Base-by-base conservation (phyloP, 2,888 invertebrate species). In the Sympetrum striolatum region DNA sequence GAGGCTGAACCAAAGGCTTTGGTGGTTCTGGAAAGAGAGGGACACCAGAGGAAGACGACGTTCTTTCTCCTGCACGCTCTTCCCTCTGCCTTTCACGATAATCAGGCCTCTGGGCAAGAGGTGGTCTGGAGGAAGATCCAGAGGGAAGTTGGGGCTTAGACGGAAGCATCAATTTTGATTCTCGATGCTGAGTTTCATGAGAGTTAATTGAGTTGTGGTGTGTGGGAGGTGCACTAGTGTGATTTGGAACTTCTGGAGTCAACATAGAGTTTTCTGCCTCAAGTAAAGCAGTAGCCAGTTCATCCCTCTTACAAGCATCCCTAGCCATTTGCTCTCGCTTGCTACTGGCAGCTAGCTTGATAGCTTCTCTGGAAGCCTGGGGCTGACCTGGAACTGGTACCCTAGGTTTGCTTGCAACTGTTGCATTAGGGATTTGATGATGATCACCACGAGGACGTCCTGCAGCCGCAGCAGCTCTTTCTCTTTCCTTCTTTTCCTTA, bases 401-500 rank as follows among this genome's bases (percentile, higher is more conserved):
- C 10, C 35, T 60, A 37, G 35, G 86, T 64, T 86, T 86, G n/a
- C n/a, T n/a, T n/a, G n/a, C n/a, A 35, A 60, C 86, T 60, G 86
- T 64, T 22, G 86, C 60, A 39, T 64, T 86, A 64, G 86, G 86
- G 37, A 86, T 64, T 86, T 86, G 86, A 64, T 86, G 86, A n/a
- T 86, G 86, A 3, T 86, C 86, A 60, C 60, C 86, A 60, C 86
- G 86, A 39, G 86, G 86, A 18, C 86, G 86, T 25, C 86, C 86
- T 37, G 86, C 86, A 60, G 37, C n/a, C 22, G 86, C 60, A 3
- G 64, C 91, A 3, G 92, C 91, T 82, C 96, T 94, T 92, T 96
- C 96, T n/a, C 95, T 94, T 90, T 95, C 95, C 86, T 95, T 94
- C 92, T 96, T 96, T 93, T 96, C 96, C 37, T 96, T 94, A 93